Base-by-base conservation (phyloP, 2,797 vertebrate species). In the Diceros bicornis region DNA sequence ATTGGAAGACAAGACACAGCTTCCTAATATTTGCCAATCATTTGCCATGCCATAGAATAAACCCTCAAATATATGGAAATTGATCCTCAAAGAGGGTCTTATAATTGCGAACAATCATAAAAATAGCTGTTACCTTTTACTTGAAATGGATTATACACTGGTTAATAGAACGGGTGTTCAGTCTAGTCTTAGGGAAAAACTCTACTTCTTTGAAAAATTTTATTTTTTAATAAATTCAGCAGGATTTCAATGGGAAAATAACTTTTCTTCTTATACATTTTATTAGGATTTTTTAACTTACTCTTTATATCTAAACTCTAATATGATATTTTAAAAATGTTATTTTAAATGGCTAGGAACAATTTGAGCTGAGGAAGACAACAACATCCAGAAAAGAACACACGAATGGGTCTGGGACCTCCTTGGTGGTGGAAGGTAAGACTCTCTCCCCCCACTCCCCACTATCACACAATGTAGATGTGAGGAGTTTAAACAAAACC, bases 171-270 rank as follows among this genome's bases (percentile, higher is more conserved):
- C 9, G 16, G 47, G 1, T 41, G 5, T 81, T 91, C 64, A n/a
- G 23, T 78, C 34, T 20, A 71, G 32, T 41, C 37, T 91, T 81
- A 77, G 37, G 84, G 52, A 88, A 92, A 92, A 74, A n/a, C 18
- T 71, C 57, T 21, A 20, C 16, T 94, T 71, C 64, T 86, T 77
- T 75, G 34, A 90, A 84, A 78, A 14, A 37, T 37, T 84, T 75
- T 50, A 34, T 20, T 44, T 66, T 37, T 41, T 81, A 81, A 55
- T 34, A 86, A 82, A 66, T 37, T 16, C 44, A 52, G 62, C 55
- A 88, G 34, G 18, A 83, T 90, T 79, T 95, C 44, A 89, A n/a
- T 74, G 52, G 50, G 29, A 86, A 82, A 87, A 69, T 21, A 17
- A 64, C 29, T 81, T 86, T 81, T 71, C 50, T 91, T 64, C 6